Conservation (phyloP, 1,140 invertebrate genomes). For the Meloidogyne floridensis region DNA sequence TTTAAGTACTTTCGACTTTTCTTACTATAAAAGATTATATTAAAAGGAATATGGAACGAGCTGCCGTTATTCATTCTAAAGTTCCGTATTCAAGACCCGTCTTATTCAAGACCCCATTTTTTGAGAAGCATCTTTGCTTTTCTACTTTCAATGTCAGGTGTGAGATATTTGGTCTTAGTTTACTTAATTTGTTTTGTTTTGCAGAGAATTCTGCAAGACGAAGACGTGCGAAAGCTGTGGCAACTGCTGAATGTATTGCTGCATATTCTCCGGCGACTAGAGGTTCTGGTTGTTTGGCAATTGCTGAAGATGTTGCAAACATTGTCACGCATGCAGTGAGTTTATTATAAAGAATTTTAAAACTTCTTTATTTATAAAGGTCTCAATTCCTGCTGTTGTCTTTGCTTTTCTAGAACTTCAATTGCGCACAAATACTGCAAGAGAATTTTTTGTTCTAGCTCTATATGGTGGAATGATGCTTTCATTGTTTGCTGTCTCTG, state of each 20-base stretch:
- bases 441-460: slow-evolving; percentile 6
- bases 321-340: background rate
- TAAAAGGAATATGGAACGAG: background rate
- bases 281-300: slow-evolving; percentile 2
- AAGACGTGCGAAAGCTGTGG: background rate
- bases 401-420: slow-evolving; percentile 2
- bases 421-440: slow-evolving; percentile 2
- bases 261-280: background rate
- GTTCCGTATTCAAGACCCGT: background rate
- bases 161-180: background rate
- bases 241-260: slow-evolving; percentile 1
- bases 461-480: slow-evolving; percentile 4
- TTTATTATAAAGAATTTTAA: background rate
- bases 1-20: background rate
- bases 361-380: background rate
- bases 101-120: background rate
- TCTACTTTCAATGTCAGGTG: background rate
- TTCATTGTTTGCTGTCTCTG: background rate
- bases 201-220: background rate
- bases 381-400: background rate
- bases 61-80: background rate
- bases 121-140: background rate
- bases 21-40: background rate
- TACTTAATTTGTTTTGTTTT: background rate
- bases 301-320: background rate